A percentile compares a stretch with the other conserved stretches of the same genome.
phyloP scores from a whole-genome alignment of 2,797 vertebrate genomes.

The Gorsachius magnificus region DNA sequence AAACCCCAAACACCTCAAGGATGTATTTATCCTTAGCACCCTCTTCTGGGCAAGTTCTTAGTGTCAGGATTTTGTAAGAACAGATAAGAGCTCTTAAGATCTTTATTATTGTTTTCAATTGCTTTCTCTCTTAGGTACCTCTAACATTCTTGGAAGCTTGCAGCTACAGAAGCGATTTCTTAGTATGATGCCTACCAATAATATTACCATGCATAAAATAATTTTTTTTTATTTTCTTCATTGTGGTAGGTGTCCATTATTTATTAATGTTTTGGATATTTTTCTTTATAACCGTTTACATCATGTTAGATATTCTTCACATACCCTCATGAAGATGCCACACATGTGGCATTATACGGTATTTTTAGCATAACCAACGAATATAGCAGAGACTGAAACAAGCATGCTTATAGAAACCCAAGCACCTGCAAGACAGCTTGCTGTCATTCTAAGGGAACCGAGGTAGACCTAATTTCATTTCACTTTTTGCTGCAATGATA shows the following conservation, averaged over 20 bases:
- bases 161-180: neutral
- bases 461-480: neutral
- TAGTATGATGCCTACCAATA: neutral
- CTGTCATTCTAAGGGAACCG: neutral
- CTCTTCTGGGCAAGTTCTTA: conserved; percentile 1
- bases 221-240: neutral
- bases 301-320: neutral
- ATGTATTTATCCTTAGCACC: conserved; percentile 12
- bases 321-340: neutral
- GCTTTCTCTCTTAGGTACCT: neutral
- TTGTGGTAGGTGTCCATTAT: neutral
- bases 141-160: neutral
- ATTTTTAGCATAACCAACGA: neutral
- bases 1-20: neutral
- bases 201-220: neutral
- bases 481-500: neutral
- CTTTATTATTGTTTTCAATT: neutral
- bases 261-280: neutral
- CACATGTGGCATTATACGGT: rapidly evolving
- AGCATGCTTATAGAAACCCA: neutral
- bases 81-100: neutral
- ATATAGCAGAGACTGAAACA: neutral
- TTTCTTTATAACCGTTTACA: neutral
- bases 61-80: neutral
- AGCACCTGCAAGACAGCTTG: neutral